Evolutionary conservation across 2,113 vertebrate genomes (phyloP), one percentile per base, ranked within the genome.

Genomic region (human (Homo sapiens)): DNA sequence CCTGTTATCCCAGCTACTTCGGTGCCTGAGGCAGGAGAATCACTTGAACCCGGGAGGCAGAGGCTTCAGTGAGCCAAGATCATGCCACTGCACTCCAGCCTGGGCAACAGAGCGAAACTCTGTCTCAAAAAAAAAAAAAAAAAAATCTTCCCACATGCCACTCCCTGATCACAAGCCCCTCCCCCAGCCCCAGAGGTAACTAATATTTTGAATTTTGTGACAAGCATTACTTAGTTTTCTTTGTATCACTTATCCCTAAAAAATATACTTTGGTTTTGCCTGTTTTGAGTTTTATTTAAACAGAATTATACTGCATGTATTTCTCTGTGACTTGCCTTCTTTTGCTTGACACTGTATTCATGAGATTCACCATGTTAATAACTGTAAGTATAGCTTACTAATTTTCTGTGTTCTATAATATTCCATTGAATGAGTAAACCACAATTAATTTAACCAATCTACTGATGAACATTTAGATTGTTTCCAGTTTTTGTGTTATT

Each of bases 321-420:
- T 90, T 95, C 35, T 84, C 57, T 89, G n/a, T 68, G 59, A 96
- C 43, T 93, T 94, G n/a, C n/a, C 17, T 90, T 96, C 25, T 61
- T 83, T 40, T 81, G 32, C 17, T 75, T 59, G 86, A 80, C 6
- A 85, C 3, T 89, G 43, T 50, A 18, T 25, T 92, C n/a, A 48
- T 32, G 48, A 92, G 45, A 92, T 43, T 89, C n/a, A 95, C 10
- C 72, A 93, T 55, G 12, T 57, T 82, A 80, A 76, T 45, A 38
- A 91, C 68, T 66, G 2, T 48, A 76, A 86, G 50, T 35, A 6
- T 11, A 72, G 35, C 52, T 73, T 23, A 55, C 45, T 92, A 66
- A 93, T 88, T 95, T 93, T 86, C 81, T 96, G 45, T 89, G 57
- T 55, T 95, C 38, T 83, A 66, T 32, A 92, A 64, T 30, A 93